Conservation (phyloP, 1,140 invertebrate species). For the Atta colombica region DNA sequence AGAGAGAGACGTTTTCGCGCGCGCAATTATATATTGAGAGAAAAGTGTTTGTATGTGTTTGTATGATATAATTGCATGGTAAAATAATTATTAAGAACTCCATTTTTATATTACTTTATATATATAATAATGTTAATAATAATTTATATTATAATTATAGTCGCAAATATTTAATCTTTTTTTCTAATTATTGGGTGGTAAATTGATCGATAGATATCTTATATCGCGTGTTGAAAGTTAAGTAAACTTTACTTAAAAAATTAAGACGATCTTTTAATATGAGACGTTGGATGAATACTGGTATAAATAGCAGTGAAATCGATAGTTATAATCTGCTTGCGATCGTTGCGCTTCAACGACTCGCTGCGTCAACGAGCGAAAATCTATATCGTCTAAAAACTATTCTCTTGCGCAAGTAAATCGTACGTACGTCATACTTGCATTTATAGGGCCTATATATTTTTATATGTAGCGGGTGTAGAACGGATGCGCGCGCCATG, state of each 20-base stretch:
- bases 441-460: constrained; percentile 39
- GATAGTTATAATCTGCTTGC: constrained; percentile 47
- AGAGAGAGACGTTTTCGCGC: not conserved
- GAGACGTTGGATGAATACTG: not conserved
- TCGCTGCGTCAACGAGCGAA: constrained; percentile 50
- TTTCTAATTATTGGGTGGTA: not conserved
- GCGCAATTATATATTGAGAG: too few relatives aligned
- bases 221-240: not conserved
- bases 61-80: too few relatives aligned
- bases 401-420: constrained; percentile 40
- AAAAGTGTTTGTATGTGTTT: too few relatives aligned
- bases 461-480: constrained; percentile 32
- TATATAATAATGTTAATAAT: too few relatives aligned
- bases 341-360: constrained; percentile 55
- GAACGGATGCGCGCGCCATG: not conserved
- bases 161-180: too few relatives aligned
- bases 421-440: constrained; percentile 33
- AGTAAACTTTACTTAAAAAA: constrained; percentile 14
- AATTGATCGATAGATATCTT: constrained; percentile 1
- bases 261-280: constrained; percentile 32
- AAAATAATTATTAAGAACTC: too few relatives aligned
- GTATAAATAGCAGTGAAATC: constrained; percentile 44
- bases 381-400: constrained; percentile 51
- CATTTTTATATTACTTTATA: too few relatives aligned
- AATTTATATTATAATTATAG: too few relatives aligned